Conservation (phyloP, 2,113 vertebrate genomes). For the Callipepla californica region DNA sequence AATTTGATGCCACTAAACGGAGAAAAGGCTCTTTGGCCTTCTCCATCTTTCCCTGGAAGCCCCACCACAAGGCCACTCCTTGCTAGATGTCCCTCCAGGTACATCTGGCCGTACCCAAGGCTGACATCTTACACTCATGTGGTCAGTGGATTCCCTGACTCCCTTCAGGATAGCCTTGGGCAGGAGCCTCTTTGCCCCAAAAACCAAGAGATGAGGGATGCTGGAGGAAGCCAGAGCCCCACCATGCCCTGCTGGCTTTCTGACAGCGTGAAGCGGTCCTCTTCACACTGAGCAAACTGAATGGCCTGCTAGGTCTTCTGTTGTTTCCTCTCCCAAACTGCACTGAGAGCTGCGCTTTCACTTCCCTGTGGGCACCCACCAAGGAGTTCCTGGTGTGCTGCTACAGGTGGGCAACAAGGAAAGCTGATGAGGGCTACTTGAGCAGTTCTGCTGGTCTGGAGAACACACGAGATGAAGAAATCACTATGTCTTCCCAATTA, state of each 20-base stretch:
- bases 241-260: not conserved
- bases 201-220: not conserved
- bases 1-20: not conserved
- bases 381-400: not conserved
- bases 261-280: not conserved
- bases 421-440: not conserved
- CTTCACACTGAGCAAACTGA: not conserved
- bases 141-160: not conserved
- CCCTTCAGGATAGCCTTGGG: not conserved
- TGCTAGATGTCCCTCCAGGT: not conserved
- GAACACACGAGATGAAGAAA: not conserved
- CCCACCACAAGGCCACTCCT: not conserved
- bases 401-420: not conserved
- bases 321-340: not conserved
- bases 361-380: not conserved
- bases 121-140: not conserved
- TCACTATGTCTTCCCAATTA: not conserved
- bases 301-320: not conserved
- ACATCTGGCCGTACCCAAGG: fast-evolving
- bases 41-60: not conserved
- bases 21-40: not conserved
- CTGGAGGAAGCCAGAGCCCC: not conserved
- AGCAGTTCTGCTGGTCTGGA: not conserved
- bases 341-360: not conserved
- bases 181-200: not conserved